phyloP scores from a whole-genome alignment of 2,797 vertebrate genomes.

The Octomys mimax region DNA sequence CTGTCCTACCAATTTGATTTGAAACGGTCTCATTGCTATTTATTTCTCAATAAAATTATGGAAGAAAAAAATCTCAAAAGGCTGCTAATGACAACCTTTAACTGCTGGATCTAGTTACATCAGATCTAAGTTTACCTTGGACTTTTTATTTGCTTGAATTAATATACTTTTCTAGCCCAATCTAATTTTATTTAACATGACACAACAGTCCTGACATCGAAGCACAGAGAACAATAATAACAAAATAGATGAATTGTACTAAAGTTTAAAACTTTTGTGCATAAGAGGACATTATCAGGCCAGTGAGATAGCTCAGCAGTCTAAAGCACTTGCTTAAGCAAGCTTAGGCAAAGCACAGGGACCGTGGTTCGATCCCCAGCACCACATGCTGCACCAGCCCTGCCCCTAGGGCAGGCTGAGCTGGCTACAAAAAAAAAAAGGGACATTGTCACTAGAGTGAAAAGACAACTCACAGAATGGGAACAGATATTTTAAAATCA shows the following conservation, averaged over 20 bases:
- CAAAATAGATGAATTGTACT: slow-evolving; percentile 8
- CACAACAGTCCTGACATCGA: neutral
- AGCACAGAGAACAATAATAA: neutral
- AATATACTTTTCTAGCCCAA: neutral
- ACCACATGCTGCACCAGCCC: too few species aligned
- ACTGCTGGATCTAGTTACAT: neutral
- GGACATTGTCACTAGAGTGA: neutral
- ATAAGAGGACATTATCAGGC: slow-evolving; percentile 12
- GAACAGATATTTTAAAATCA: slow-evolving; percentile 47
- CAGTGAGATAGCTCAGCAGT: too few species aligned
- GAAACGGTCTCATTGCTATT: too few species aligned
- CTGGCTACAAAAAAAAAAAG: neutral
- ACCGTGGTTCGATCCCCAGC: too few species aligned
- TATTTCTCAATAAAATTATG: too few species aligned
- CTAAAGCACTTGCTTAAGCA: too few species aligned
- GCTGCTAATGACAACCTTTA: neutral
- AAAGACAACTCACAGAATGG: slow-evolving; percentile 16
- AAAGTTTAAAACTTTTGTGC: slow-evolving; percentile 44
- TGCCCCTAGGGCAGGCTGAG: too few species aligned
- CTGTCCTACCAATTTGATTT: too few species aligned
- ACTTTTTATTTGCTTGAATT: slow-evolving; percentile 16
- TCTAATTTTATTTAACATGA: neutral
- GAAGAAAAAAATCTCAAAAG: neutral
- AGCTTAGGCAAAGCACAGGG: too few species aligned
- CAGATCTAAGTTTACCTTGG: neutral